These are phyloP conservation scores for Gymnosoma rotundatum DNA, from an alignment of 2,888 invertebrate species.

Conservation along the genomic window DNA sequence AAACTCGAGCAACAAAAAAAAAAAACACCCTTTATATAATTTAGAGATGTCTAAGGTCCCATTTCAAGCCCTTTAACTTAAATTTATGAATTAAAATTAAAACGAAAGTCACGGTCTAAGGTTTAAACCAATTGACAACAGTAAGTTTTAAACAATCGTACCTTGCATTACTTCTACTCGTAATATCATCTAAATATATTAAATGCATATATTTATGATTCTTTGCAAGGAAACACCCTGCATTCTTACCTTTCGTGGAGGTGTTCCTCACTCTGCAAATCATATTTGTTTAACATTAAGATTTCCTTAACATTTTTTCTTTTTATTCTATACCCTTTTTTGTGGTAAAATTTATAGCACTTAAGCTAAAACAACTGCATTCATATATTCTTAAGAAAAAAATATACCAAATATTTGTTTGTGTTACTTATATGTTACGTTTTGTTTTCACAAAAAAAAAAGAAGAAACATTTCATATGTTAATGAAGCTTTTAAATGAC, in stretches of 20 bases:
- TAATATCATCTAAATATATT: neutral
- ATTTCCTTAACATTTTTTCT: conserved; percentile 1
- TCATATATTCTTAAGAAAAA: conserved; percentile 60
- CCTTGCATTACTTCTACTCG: neutral
- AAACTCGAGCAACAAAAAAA: no score
- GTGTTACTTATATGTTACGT: neutral
- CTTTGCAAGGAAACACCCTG: neutral
- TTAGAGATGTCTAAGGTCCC: no score
- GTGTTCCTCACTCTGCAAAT: neutral
- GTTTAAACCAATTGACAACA: neutral
- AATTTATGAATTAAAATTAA: neutral
- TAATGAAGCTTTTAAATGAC: conserved; percentile 70
- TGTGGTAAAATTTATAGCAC: conserved; percentile 66
- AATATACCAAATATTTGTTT: conserved; percentile 31
- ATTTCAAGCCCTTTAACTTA: neutral
- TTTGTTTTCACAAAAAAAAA: conserved; percentile 4
- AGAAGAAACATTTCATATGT: conserved; percentile 64
- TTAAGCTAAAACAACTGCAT: conserved; percentile 68
- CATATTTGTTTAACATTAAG: conserved; percentile 6
- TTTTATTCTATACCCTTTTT: conserved; percentile 25
- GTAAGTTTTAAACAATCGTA: no score
- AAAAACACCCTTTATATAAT: no score
- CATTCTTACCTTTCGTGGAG: neutral
- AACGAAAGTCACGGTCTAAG: conserved; percentile 19
- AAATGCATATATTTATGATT: neutral